These are phyloP conservation scores for Struthidea cinerea DNA, from an alignment of 2,113 vertebrate species.

Conservation along the genomic window DNA sequence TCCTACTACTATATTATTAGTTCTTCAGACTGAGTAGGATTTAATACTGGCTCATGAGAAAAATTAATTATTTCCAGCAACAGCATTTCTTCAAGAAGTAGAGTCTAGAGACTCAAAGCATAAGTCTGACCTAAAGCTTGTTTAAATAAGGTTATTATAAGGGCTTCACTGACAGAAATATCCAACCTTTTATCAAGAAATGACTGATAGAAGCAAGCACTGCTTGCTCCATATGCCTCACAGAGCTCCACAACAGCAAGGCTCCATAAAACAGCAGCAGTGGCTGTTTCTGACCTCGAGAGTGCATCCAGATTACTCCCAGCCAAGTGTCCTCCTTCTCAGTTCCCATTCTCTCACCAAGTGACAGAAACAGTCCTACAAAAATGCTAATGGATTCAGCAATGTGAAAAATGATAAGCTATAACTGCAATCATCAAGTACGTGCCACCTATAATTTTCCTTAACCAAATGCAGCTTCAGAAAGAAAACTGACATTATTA, in stretches of 20 bases:
- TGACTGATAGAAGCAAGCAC: neutral
- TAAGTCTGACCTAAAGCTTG: neutral
- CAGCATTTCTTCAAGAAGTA: neutral
- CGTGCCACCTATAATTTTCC: rapidly evolving
- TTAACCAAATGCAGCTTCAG: neutral
- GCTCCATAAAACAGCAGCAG: neutral
- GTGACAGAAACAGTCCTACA: neutral
- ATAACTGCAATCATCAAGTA: neutral
- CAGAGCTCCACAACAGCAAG: neutral
- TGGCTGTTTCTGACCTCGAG: neutral
- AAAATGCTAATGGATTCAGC: neutral
- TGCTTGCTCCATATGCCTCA: neutral
- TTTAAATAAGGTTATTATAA: neutral
- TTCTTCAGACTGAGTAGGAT: neutral
- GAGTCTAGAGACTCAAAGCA: neutral
- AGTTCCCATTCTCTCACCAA: neutral
- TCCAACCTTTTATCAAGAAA: neutral
- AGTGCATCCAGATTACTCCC: neutral
- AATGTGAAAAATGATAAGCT: neutral
- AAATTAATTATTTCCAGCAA: neutral
- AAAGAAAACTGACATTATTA: neutral
- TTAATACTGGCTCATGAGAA: neutral
- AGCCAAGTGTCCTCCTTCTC: neutral
- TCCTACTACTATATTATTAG: neutral
- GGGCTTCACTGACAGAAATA: neutral